Evolutionary conservation across 2,113 vertebrate species (phyloP).

Genomic region (Limnothrissa miodon): DNA sequence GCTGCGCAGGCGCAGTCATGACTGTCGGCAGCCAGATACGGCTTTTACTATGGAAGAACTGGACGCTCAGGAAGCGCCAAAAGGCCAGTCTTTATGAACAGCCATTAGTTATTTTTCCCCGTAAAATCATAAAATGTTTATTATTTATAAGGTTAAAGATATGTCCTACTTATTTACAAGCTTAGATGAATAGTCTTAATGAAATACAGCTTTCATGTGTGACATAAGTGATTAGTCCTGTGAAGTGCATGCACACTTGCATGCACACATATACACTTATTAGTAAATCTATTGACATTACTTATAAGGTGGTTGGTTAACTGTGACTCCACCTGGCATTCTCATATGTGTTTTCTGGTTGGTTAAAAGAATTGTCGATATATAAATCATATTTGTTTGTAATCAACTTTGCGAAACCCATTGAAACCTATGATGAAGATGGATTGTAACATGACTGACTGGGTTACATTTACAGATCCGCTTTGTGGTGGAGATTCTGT

Average conservation of each 20-base stretch:
- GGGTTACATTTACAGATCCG: constrained; percentile 75
- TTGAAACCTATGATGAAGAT: background rate
- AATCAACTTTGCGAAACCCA: no score
- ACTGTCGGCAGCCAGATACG: constrained; percentile 77
- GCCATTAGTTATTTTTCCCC: background rate
- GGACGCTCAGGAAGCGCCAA: constrained; percentile 91
- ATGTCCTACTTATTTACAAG: background rate
- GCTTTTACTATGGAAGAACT: constrained; percentile 98
- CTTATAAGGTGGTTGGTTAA: no score
- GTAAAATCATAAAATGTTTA: background rate
- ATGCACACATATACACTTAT: no score
- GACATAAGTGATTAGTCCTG: no score
- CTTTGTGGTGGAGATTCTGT: constrained; percentile 87
- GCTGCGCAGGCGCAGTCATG: constrained; percentile 69
- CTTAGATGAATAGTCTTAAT: background rate
- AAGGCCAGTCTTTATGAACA: constrained; percentile 73
- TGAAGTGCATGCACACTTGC: no score
- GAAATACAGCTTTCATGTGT: background rate
- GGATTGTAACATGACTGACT: background rate
- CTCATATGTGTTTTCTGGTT: background rate
- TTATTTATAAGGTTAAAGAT: background rate
- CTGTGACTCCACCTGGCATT: background rate
- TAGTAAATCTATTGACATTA: no score
- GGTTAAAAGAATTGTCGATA: no score
- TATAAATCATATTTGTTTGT: no score